Conservation (phyloP, 2,113 vertebrate genomes). For the Gambusia holbrooki region DNA sequence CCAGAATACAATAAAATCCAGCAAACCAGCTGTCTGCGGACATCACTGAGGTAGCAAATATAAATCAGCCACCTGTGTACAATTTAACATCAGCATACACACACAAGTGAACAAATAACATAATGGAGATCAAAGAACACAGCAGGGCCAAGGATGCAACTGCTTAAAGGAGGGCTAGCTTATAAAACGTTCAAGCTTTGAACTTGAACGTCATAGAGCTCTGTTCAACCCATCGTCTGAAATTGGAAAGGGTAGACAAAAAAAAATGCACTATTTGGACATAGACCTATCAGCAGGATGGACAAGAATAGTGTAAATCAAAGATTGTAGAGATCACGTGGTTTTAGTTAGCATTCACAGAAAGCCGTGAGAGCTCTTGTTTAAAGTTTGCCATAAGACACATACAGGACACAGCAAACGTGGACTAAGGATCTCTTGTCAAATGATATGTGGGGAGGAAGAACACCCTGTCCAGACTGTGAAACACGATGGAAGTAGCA, state of each 20-base stretch:
- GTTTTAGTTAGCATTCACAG: neutral
- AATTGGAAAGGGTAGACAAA: neutral
- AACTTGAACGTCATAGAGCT: no score
- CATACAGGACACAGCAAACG: neutral
- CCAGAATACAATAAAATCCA: no score
- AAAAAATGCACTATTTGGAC: neutral
- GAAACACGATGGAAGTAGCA: neutral
- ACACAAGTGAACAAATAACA: neutral
- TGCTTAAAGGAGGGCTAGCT: neutral
- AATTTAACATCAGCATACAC: no score
- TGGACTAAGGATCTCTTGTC: neutral
- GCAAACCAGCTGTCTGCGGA: no score
- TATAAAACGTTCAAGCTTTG: neutral
- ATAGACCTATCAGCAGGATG: no score
- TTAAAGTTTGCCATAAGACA: neutral
- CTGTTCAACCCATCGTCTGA: no score
- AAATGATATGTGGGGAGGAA: neutral
- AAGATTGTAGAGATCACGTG: neutral
- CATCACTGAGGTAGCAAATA: no score
- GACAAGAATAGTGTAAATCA: neutral
- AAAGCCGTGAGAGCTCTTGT: neutral
- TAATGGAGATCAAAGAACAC: neutral
- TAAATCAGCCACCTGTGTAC: no score
- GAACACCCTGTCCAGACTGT: neutral
- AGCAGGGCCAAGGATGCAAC: neutral